Base-by-base conservation (phyloP, 1,140 invertebrate species). In the Eumeta japonica region DNA sequence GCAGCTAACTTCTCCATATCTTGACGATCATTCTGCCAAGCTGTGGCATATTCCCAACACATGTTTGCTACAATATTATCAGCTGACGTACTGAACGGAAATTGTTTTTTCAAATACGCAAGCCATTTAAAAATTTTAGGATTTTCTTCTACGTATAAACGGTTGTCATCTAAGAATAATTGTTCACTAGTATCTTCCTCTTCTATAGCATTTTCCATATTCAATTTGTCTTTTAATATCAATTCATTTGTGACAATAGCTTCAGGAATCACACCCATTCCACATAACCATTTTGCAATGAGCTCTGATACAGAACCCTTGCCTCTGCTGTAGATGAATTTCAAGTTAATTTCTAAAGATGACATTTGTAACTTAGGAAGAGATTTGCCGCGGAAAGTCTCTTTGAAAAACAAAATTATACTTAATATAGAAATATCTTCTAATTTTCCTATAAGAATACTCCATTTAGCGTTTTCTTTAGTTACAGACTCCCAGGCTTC, bases 21-120 rank as follows among this genome's bases (percentile, higher is more conserved):
- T 31, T 84, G 79, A 39, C 87, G 81, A 48, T 87, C 82, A 66
- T 87, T 90, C 60, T 88, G 87, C 92, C 92, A 96, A 35, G 81
- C 79, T 43, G 88, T 80, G 39, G 88, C 82, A 70, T 90, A 92
- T 61, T 95, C 91, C 93, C 92, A 96, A 48, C 83, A 85, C 76
- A 94, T 85, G 65, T 94, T 92, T 9, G 86, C 82, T 19, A 94
- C 67, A 16, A 96, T 63, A 18, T 87, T 82, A 51, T 87, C 85
- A 17, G 85, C 81, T 15, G 86, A 83, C 19, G 94, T 78, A 68
- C 90, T 94, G 39, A 91, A 84, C 1, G 92, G 92, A 63, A 95
- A 94, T 63, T 89, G 83, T 24, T 79, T 77, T 24, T 83, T 81
- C 14, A 90, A 65, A 13, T 86, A 52, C 9, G 76, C 75, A 3